Base-by-base conservation (phyloP, 2,113 vertebrate species). In the Marmota flaviventris region DNA sequence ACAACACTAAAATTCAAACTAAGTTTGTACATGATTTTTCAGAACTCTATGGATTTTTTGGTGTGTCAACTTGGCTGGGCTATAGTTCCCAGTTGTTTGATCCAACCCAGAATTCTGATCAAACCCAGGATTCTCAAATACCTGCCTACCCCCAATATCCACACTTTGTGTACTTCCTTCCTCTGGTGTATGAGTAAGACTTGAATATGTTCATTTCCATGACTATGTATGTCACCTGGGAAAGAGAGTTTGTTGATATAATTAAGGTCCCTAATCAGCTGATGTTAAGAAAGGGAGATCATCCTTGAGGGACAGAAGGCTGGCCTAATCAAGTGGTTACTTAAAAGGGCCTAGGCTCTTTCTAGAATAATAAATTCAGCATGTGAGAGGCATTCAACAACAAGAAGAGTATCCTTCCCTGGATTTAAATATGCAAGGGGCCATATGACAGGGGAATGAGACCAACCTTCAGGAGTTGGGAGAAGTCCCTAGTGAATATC, bases 101-200 rank as follows among this genome's bases (percentile, higher is more conserved):
- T 72, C 37, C 92, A 87, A 92, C 8, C 39, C 76, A 93, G 37
- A 85, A 91, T 78, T 94, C 45, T 84, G 91, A 69, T 48, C 12
- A 42, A 87, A 92, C 8, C 48, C 76, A 93, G 32, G 82, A 91
- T 78, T 51, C 22, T 82, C 29, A 58, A 85, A 82, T 70, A 5
- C 11, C 39, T 89, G 34, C 85, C 51, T 27, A 65, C 2, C 18
- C 37, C 37, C 18, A 45, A 37, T 18, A 85, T 39, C n/a, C 37
- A 51, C 16, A 29, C 9, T 63, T 90, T 77, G n/a, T 72, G 22
- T 58, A 94, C 45, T 53, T 85, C 8, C 53, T 42, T 63, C 12
- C 61, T 12, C 53, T 42, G 53, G 67, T n/a, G 32, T 69, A 16
- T n/a, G 67, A 67, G 65, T 69, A 29, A 69, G 67, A n/a, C 67